Conservation (phyloP, 2,797 vertebrate species). For the Sebastiscus tertius region DNA sequence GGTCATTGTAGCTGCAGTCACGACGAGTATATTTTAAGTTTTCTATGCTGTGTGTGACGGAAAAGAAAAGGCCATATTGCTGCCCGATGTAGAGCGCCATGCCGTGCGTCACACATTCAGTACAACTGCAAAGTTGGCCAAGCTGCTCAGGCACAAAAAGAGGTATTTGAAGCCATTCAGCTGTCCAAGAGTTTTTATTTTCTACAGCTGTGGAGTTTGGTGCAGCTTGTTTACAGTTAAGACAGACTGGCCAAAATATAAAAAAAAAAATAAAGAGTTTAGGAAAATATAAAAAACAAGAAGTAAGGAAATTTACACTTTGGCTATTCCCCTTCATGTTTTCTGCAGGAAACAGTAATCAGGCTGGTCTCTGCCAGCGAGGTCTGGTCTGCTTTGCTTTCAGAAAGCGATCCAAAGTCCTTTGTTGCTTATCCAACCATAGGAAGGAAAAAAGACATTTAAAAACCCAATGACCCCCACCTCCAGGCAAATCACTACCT, state of each 20-base stretch:
- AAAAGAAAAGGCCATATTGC: constrained; percentile 5
- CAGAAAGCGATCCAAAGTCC: not conserved
- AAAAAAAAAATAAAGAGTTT: not conserved
- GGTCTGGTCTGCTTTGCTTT: not conserved
- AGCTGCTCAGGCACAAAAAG: constrained; percentile 17
- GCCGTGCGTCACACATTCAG: constrained; percentile 9
- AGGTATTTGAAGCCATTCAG: constrained; percentile 11
- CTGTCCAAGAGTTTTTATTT: constrained; percentile 22
- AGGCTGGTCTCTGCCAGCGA: not conserved
- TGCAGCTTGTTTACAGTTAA: constrained; percentile 8
- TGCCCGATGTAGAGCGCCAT: not conserved
- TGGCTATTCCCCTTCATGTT: not conserved
- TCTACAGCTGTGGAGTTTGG: constrained; percentile 33
- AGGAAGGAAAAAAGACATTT: not conserved
- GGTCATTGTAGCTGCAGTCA: not conserved
- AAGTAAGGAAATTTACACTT: constrained; percentile 9
- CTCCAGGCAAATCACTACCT: not conserved
- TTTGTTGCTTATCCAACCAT: not conserved
- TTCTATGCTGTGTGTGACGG: not conserved
- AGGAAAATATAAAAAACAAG: not conserved
- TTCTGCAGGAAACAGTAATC: constrained; percentile 18
- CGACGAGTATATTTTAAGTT: not conserved
- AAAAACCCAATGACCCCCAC: not conserved
- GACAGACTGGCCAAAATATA: not conserved
- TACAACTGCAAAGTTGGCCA: not conserved